Conservation (phyloP, 2,113 vertebrate genomes). For the Ploceus nigricollis region DNA sequence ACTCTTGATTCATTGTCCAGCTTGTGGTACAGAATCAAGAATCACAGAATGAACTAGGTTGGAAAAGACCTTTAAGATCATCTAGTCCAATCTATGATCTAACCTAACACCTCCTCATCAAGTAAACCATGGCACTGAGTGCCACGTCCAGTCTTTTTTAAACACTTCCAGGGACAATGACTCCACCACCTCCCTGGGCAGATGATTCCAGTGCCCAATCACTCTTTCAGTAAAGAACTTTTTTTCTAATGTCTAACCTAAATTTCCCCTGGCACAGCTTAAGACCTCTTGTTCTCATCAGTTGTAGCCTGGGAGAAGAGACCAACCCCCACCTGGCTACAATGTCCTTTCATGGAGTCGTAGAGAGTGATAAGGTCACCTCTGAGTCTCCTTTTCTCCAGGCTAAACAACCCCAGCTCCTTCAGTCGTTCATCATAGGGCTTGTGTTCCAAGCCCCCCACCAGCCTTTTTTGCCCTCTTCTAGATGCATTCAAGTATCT, state of each 20-base stretch:
- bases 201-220: too few species aligned
- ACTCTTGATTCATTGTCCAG: neutral
- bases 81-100: neutral
- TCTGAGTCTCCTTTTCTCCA: neutral
- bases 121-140: neutral
- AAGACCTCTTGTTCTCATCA: neutral
- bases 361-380: neutral
- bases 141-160: too few species aligned
- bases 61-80: neutral
- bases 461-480: neutral
- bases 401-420: neutral
- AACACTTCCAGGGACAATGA: too few species aligned
- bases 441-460: neutral
- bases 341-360: neutral
- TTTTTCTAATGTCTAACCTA: neutral
- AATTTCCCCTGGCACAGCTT: neutral
- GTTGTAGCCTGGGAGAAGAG: too few species aligned
- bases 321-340: too few species aligned
- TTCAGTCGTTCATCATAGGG: fast-evolving
- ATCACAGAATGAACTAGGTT: too few species aligned
- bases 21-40: neutral
- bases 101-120: neutral
- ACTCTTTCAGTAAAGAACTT: too few species aligned
- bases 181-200: too few species aligned
- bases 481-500: neutral